Percentiles rank a stretch among this genome's conserved stretches.
Conservation (phyloP, 2,888 invertebrate species). For the Drosophila villosipedis region DNA sequence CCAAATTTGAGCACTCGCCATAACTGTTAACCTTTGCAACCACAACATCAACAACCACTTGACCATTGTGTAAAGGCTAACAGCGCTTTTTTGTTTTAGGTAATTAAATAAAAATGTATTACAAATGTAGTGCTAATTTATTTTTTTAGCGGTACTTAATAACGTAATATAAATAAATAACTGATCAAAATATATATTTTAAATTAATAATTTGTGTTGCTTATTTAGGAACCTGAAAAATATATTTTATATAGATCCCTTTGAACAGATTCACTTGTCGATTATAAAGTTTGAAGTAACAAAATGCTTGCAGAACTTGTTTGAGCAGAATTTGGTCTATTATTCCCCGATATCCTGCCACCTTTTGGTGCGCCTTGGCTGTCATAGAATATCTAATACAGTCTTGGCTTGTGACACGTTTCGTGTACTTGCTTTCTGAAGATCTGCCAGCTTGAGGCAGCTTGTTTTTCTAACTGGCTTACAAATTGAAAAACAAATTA, state of each 20-base stretch:
- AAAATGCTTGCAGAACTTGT: background rate
- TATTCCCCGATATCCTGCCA: background rate
- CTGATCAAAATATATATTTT: background rate
- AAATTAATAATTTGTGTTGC: background rate
- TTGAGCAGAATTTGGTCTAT: background rate
- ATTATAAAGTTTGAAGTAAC: background rate
- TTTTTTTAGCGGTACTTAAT: background rate
- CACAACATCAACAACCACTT: background rate
- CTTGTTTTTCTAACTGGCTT: slow-evolving; percentile 51
- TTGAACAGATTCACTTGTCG: background rate
- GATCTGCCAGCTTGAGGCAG: slow-evolving; percentile 5
- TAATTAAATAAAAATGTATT: background rate
- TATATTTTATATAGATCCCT: background rate
- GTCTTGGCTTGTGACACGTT: background rate
- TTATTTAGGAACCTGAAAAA: background rate
- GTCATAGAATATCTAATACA: background rate
- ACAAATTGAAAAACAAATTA: slow-evolving; percentile 79
- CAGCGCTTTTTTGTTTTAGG: background rate
- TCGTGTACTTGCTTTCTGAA: slow-evolving; percentile 1
- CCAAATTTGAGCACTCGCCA: slow-evolving; percentile 53
- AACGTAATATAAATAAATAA: background rate
- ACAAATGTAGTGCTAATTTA: background rate
- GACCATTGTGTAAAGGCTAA: background rate
- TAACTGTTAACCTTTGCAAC: slow-evolving; percentile 33
- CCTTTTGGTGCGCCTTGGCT: too few species aligned